phyloP scores from a whole-genome alignment of 2,888 invertebrate genomes.

The Dryobotodes eremita region DNA sequence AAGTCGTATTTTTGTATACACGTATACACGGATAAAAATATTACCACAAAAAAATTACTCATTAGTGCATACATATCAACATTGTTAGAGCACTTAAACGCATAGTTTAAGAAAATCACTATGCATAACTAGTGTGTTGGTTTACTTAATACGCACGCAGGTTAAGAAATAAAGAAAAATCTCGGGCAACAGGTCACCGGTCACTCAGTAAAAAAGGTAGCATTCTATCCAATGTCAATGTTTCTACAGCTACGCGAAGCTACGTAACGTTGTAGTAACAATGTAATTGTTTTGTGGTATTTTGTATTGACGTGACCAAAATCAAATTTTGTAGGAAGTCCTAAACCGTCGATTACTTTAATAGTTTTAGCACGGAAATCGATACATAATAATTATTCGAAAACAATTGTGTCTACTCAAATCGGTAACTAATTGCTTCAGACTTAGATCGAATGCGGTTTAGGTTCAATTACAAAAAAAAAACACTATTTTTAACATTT shows the following conservation, averaged over 20 bases:
- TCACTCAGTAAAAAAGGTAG: conserved; percentile 13
- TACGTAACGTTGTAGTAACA: conserved; percentile 21
- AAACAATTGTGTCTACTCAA: conserved; percentile 19
- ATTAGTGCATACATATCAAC: not conserved
- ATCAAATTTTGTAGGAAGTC: conserved; percentile 36
- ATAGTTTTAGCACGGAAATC: conserved; percentile 44
- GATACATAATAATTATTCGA: conserved; percentile 20
- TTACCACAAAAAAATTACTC: not conserved
- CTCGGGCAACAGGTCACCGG: conserved; percentile 31
- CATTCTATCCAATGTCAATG: conserved; percentile 54
- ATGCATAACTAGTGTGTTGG: conserved; percentile 6
- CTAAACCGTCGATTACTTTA: conserved; percentile 28
- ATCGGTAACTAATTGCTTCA: conserved; percentile 12
- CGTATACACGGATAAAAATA: not conserved
- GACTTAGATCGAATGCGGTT: not conserved
- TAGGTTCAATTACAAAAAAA: not conserved
- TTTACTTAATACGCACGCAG: not conserved
- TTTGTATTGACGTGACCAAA: conserved; percentile 15
- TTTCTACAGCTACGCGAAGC: conserved; percentile 4
- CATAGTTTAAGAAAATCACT: conserved; percentile 2
- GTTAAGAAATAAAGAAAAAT: conserved; percentile 28
- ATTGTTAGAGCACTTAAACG: not conserved
- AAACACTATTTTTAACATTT: not conserved
- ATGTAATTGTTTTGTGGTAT: conserved; percentile 19
- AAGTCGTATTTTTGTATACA: not conserved